These are phyloP conservation scores for Drosophila diplacantha DNA, from an alignment of 2,888 invertebrate genomes.

Conservation along the genomic window DNA sequence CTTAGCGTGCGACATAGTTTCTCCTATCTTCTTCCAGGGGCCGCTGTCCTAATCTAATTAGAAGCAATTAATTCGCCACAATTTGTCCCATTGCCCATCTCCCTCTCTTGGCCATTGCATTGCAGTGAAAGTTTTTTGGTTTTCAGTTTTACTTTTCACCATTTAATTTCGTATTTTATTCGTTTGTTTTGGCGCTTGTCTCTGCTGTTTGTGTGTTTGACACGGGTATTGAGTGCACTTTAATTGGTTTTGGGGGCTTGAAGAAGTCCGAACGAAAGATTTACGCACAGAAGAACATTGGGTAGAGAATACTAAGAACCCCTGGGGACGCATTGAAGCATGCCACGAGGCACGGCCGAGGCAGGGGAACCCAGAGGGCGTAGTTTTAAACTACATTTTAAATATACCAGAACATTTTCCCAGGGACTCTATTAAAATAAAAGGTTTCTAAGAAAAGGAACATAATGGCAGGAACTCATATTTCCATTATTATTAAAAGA, in stretches of 20 bases:
- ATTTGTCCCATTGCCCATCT: conserved; percentile 27
- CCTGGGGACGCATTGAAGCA: conserved; percentile 37
- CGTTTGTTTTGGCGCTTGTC: conserved; percentile 33
- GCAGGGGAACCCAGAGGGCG: conserved; percentile 2
- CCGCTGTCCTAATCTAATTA: conserved; percentile 62
- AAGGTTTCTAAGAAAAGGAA: not conserved
- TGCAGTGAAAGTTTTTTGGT: conserved; percentile 57
- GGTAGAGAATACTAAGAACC: conserved; percentile 24
- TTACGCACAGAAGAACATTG: conserved; percentile 44
- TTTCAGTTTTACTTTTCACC: conserved; percentile 45
- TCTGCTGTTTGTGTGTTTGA: conserved; percentile 11
- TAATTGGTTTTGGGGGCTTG: conserved; percentile 44
- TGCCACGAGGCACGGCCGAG: conserved; percentile 22
- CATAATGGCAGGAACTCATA: not conserved
- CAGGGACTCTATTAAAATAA: not conserved
- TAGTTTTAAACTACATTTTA: not conserved
- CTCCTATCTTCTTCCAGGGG: conserved; percentile 34
- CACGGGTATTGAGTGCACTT: conserved; percentile 40
- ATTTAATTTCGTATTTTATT: conserved; percentile 58
- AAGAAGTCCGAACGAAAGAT: conserved; percentile 46
- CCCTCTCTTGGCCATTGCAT: too few species aligned
- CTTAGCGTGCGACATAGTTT: conserved; percentile 66
- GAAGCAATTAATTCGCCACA: conserved; percentile 65
- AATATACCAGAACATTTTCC: not conserved
- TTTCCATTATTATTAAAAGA: not conserved